Evolutionary conservation across 2,113 vertebrate genomes (phyloP), one percentile per base, ranked within the genome.

Genomic region (Phalacrocorax brasilianus): DNA sequence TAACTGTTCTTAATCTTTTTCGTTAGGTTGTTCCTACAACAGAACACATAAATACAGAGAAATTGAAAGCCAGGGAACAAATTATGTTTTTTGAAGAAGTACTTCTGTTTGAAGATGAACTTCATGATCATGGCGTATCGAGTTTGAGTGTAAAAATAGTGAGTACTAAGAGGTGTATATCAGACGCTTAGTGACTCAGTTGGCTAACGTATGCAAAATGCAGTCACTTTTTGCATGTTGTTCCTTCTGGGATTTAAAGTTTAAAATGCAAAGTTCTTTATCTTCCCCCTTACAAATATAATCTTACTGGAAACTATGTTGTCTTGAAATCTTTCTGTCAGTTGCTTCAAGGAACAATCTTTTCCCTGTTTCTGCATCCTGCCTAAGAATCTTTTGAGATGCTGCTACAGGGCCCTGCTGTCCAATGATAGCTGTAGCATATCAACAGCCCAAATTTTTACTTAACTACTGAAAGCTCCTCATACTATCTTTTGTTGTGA

Each of bases 81-180:
- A 99, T 99, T 78, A 98, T 99, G 98, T 99, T 99, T 97, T 99
- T 99, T 81, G 99, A 99, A 91, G 99, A 99, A 76, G 99, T 99
- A 61, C 97, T 99, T 53, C 96, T 99, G 52, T 99, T 99, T 96
- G 99, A 99, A 96, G 99, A 99, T 6, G 99, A 99, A 92, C 98
- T 99, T 73, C 99, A 99, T 12, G 99, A 99, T 97, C 99, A 99
- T 30, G 99, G 99, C 56, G 99, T 99, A 67, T 99, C 99, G 35
- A 99, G 99, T 97, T 97, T 99, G 85, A 99, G 98, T 75, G 99
- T 99, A 56, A 99, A 99, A 98, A 99, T 99, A 88, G 99, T 99
- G 77, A 99, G 99, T 98, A 87, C 17, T 33, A 17, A 79, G 77
- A 76, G 44, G 8, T 52, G 35, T 62, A 45, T 33, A 23, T 18